phyloP scores from a whole-genome alignment of 2,888 invertebrate genomes.

The Helleia helle region DNA sequence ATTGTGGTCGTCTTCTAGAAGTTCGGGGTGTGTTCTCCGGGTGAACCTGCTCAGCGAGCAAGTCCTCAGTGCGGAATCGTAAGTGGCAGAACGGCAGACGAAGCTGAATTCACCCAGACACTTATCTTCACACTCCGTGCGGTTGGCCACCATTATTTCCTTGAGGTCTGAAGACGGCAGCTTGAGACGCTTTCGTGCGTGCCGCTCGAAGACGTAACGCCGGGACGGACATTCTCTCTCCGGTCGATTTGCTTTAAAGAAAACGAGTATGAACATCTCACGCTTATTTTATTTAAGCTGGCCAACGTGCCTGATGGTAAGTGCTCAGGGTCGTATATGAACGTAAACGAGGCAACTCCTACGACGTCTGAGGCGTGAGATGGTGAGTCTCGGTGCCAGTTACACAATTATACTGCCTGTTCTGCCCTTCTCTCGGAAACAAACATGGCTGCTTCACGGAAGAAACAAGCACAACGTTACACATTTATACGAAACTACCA shows the following conservation, averaged over 20 bases:
- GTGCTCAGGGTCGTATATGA: no score
- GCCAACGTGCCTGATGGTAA: no score
- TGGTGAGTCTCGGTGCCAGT: no score
- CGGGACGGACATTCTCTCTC: slow-evolving; percentile 92
- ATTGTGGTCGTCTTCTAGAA: slow-evolving; percentile 88
- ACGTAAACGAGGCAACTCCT: no score
- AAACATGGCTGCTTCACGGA: no score
- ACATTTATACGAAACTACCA: no score
- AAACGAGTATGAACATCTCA: not conserved
- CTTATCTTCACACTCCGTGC: slow-evolving; percentile 92
- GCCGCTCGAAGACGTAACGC: slow-evolving; percentile 90
- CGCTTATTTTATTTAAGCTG: no score
- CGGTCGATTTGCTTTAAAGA: slow-evolving; percentile 80
- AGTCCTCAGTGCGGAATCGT: slow-evolving; percentile 82
- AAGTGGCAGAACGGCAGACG: slow-evolving; percentile 90
- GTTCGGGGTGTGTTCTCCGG: slow-evolving; percentile 87
- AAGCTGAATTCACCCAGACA: slow-evolving; percentile 92
- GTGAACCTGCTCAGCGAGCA: slow-evolving; percentile 89
- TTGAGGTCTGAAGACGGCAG: slow-evolving; percentile 86
- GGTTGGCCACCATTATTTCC: slow-evolving; percentile 87
- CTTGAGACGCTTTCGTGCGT: slow-evolving; percentile 87
- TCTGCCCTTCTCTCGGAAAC: no score
- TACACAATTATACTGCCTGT: no score
- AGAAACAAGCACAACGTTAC: no score
- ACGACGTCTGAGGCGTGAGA: no score